Evolutionary conservation across 2,113 vertebrate species (phyloP), one percentile per base, ranked within the genome.

Genomic region (Stigmatopora argus): DNA sequence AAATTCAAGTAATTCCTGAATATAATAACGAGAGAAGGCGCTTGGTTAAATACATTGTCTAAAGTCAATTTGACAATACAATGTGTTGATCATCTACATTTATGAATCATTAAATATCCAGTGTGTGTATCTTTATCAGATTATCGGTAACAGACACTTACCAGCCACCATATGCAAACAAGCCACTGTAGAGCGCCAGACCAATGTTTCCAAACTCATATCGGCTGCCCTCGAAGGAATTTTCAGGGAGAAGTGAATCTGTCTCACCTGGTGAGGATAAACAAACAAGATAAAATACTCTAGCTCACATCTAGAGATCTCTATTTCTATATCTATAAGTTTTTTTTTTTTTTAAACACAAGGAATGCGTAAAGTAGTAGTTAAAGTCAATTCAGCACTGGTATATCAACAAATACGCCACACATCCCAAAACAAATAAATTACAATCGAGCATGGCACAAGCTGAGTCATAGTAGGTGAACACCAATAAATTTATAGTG

Each of bases 1-100:
- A 99, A 96, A 78, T 99, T 99, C 91, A 99, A 88, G 87, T 99
- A 99, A 84, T 99, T 99, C 97, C 97, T 99, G 83, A 1, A 85
- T 13, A 35, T 3, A 86, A 59, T 13, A 58, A 70, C 82, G 4
- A 8, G 60, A 2, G 7, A 15, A 52, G 46, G 1, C 8, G 17
- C 34, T 5, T 9, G 11, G 23, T 51, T 13, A 15, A 6, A 14
- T 41, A 38, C 15, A 26, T 15, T 55, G 12, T 31, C 12, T 56
- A 21, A 55, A 55, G 12, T 11, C 5, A 55, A 23, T 55, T 26
- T 23, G 11, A 15, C 21, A 26, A 21, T 10, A 52, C 23, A 12
- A 5, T 31, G 53, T 2, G 23, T 14, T 31, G 53, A 56, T 56
- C 53, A 56, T 55, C 21, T 12, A 26, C 26, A 31, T 56, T 56